Evolutionary conservation across 2,888 invertebrate genomes (phyloP).

Genomic region (Ectropis crepuscularia): DNA sequence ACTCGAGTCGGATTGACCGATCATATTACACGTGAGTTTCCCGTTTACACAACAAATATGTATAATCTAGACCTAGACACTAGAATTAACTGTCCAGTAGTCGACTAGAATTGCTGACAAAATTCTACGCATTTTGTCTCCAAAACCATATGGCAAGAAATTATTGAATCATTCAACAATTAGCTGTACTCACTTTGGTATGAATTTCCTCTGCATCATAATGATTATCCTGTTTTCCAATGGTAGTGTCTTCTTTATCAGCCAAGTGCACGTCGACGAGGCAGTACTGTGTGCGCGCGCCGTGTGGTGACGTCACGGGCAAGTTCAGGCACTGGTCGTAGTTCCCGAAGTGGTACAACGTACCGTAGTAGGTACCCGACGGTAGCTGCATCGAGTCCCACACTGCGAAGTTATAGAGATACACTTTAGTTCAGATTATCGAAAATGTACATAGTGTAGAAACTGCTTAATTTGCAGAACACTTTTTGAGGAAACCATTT

Average conservation of each 20-base stretch:
- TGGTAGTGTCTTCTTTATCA: conserved; percentile 10
- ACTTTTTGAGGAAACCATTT: too few species aligned
- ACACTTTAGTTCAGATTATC: too few species aligned
- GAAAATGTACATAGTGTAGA: neutral
- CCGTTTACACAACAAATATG: too few species aligned
- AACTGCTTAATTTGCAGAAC: too few species aligned
- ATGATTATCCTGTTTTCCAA: conserved; percentile 30
- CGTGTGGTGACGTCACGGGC: conserved; percentile 42
- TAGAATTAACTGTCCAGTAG: too few species aligned
- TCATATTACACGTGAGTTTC: too few species aligned
- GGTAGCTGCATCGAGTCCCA: conserved; percentile 50
- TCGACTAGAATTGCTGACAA: too few species aligned
- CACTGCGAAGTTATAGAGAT: conserved; percentile 30
- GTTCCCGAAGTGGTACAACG: conserved; percentile 37
- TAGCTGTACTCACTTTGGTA: conserved; percentile 38
- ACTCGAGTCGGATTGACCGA: too few species aligned
- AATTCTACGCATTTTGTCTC: too few species aligned
- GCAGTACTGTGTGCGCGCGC: conserved; percentile 44
- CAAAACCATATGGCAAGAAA: too few species aligned
- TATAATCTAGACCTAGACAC: too few species aligned
- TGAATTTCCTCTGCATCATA: conserved; percentile 30
- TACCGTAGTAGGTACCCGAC: conserved; percentile 40
- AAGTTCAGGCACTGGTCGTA: conserved; percentile 47
- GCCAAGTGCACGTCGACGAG: conserved; percentile 36
- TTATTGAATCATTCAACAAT: too few species aligned